Percentiles rank a stretch among this genome's conserved stretches.
These are phyloP conservation scores for Diabrotica undecimpunctata DNA, from an alignment of 1,140 invertebrate species.

Conservation along the genomic window DNA sequence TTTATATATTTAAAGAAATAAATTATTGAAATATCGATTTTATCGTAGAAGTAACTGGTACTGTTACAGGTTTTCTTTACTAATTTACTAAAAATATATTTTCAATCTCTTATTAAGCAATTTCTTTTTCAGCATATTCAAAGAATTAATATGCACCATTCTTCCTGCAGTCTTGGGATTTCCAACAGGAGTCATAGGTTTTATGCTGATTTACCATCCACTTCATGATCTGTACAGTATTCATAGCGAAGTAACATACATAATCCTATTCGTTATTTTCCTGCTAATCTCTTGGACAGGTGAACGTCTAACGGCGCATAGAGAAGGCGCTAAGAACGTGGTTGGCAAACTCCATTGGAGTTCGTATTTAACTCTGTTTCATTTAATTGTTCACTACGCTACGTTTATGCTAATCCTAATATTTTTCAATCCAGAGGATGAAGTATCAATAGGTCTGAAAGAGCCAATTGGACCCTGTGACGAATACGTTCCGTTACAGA, in stretches of 20 bases:
- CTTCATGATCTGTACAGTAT: slow-evolving; percentile 65
- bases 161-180: slow-evolving; percentile 62
- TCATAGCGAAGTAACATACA: slow-evolving; percentile 69
- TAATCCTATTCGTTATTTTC: slow-evolving; percentile 61
- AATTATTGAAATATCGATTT: too few relatives aligned
- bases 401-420: slow-evolving; percentile 53
- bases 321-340: slow-evolving; percentile 11
- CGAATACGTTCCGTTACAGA: slow-evolving; percentile 55
- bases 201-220: slow-evolving; percentile 70
- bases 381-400: slow-evolving; percentile 53
- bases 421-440: slow-evolving; percentile 63
- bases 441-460: slow-evolving; percentile 67
- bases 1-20: too few relatives aligned
- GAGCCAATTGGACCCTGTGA: slow-evolving; percentile 73
- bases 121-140: slow-evolving; percentile 16
- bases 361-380: slow-evolving; percentile 50
- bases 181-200: slow-evolving; percentile 66
- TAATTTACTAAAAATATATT: too few relatives aligned
- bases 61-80: too few relatives aligned
- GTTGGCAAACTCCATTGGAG: slow-evolving; percentile 44
- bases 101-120: not conserved
- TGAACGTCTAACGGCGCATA: slow-evolving; percentile 46
- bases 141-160: slow-evolving; percentile 47
- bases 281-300: slow-evolving; percentile 56
- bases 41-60: too few relatives aligned